A percentile compares a stretch with the other conserved stretches of the same genome.
These are phyloP conservation scores for Meleagris gallopavo DNA, from an alignment of 2,113 vertebrate species.

Conservation along the genomic window DNA sequence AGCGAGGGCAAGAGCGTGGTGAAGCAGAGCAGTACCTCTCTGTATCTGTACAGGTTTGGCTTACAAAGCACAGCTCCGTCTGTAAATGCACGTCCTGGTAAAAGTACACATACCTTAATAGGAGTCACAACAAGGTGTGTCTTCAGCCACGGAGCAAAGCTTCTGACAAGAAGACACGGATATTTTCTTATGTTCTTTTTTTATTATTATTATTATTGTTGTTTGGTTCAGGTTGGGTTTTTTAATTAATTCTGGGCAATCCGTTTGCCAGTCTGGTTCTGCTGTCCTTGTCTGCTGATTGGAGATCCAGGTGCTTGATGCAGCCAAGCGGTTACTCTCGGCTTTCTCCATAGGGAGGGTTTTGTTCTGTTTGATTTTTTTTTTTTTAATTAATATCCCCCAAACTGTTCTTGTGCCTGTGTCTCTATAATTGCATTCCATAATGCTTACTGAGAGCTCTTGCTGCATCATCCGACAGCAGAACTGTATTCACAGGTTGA, in stretches of 20 bases:
- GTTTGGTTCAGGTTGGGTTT: slow-evolving; percentile 44
- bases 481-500: slow-evolving; percentile 44
- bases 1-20: not conserved
- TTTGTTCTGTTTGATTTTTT: not conserved
- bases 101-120: not conserved
- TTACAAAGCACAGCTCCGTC: slow-evolving; percentile 42
- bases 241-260: slow-evolving; percentile 13
- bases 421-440: slow-evolving; percentile 68
- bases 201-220: not conserved
- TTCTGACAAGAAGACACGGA: not conserved
- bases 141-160: slow-evolving; percentile 53
- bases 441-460: slow-evolving; percentile 71
- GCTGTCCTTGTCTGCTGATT: slow-evolving; percentile 65
- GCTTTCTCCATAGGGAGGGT: slow-evolving; percentile 53
- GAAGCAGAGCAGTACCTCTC: not conserved
- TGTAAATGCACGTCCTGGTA: not conserved
- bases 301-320: slow-evolving; percentile 68
- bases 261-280: slow-evolving; percentile 30
- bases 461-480: slow-evolving; percentile 46
- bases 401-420: slow-evolving; percentile 66
- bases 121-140: not conserved
- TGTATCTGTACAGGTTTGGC: slow-evolving; percentile 23
- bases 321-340: slow-evolving; percentile 67
- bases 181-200: not conserved
- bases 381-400: slow-evolving; percentile 46